Conservation (phyloP, 2,888 invertebrate genomes). For the Hesperia comma region DNA sequence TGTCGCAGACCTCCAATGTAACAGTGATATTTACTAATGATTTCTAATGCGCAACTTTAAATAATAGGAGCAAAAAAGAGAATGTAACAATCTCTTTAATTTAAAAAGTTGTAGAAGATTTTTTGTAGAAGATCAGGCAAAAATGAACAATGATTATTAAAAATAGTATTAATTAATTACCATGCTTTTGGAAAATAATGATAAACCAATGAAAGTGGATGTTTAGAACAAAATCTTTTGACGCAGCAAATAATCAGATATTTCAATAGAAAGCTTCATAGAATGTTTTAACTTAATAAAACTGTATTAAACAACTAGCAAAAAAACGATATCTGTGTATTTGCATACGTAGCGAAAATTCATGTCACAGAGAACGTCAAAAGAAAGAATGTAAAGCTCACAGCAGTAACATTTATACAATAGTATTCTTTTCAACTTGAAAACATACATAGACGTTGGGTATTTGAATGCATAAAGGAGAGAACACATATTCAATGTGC, state of each 20-base stretch:
- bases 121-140: slow-evolving; percentile 21
- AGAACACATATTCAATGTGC: slow-evolving; percentile 14
- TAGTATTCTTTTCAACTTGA: slow-evolving; percentile 71
- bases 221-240: slow-evolving; percentile 44
- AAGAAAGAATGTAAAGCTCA: slow-evolving; percentile 55
- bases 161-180: slow-evolving; percentile 5
- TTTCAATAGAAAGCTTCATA: background rate
- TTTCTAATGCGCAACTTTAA: slow-evolving; percentile 16
- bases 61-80: background rate
- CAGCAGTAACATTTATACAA: slow-evolving; percentile 50
- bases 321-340: slow-evolving; percentile 47
- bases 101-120: slow-evolving; percentile 4
- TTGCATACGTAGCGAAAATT: slow-evolving; percentile 45
- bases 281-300: background rate
- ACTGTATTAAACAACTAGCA: slow-evolving; percentile 2
- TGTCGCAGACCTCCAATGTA: slow-evolving; percentile 6
- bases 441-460: slow-evolving; percentile 43
- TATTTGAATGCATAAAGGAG: slow-evolving; percentile 29
- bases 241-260: slow-evolving; percentile 42
- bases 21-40: slow-evolving; percentile 12
- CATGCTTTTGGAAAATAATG: slow-evolving; percentile 32
- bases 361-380: slow-evolving; percentile 44
- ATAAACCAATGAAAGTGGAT: slow-evolving; percentile 43
- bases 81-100: background rate
- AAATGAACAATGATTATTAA: slow-evolving; percentile 22